These are phyloP conservation scores for Allacma fusca DNA, from an alignment of 2,888 invertebrate genomes.

Conservation along the genomic window DNA sequence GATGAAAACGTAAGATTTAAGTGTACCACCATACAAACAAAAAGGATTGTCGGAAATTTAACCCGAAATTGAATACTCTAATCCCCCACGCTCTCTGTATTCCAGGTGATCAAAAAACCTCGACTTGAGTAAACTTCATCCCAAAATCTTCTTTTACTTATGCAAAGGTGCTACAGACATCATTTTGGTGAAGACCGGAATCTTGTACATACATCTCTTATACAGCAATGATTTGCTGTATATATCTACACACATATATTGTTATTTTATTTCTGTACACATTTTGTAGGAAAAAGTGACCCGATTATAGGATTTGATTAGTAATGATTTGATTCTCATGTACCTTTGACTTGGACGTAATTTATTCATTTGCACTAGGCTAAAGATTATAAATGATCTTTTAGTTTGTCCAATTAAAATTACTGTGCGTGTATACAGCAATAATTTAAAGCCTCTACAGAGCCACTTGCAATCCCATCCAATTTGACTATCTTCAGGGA, in stretches of 20 bases:
- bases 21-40: too few relatives aligned
- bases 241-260: neutral
- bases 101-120: conserved; percentile 11
- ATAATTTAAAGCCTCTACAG: too few relatives aligned
- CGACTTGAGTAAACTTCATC: neutral
- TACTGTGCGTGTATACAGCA: too few relatives aligned
- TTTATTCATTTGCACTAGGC: too few relatives aligned
- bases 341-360: neutral
- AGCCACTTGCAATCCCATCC: too few relatives aligned
- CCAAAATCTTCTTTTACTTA: neutral
- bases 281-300: neutral
- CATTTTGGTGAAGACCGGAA: conserved; percentile 8
- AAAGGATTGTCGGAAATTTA: too few relatives aligned
- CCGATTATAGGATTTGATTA: neutral
- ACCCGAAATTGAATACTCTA: too few relatives aligned
- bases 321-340: neutral
- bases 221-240: neutral
- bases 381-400: too few relatives aligned
- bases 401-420: too few relatives aligned
- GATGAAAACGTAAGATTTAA: neutral
- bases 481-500: too few relatives aligned
- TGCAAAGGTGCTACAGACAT: conserved; percentile 4
- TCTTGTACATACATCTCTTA: neutral
- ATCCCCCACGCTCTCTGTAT: too few relatives aligned
- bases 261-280: neutral